Conservation (phyloP, 1,140 invertebrate genomes). For the Anagrus nilaparvatae region DNA sequence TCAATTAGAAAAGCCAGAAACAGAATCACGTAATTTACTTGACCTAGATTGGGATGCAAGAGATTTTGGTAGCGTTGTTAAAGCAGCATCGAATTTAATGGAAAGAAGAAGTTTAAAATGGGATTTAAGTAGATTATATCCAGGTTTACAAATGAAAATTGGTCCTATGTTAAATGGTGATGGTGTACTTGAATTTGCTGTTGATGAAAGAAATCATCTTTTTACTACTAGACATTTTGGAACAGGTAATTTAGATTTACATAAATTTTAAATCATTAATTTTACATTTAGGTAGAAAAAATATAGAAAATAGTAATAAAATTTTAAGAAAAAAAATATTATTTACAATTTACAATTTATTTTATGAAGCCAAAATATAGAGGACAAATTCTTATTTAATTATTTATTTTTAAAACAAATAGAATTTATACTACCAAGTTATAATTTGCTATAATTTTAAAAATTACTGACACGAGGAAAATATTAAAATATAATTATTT, state of each 20-base stretch:
- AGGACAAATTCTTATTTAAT: too few species aligned
- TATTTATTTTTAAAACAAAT: too few species aligned
- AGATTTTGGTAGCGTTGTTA: constrained; percentile 58
- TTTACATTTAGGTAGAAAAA: too few species aligned
- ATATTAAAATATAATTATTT: too few species aligned
- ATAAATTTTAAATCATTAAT: too few species aligned
- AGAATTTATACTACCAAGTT: too few species aligned
- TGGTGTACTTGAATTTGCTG: constrained; percentile 61
- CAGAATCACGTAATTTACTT: constrained; percentile 27
- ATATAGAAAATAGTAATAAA: too few species aligned
- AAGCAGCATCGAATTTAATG: constrained; percentile 58
- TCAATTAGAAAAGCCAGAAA: constrained; percentile 27
- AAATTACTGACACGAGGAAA: too few species aligned
- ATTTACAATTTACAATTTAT: too few species aligned
- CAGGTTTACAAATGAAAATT: constrained; percentile 58
- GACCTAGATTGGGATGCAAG: constrained; percentile 59
- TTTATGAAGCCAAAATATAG: too few species aligned
- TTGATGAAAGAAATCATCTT: constrained; percentile 45
- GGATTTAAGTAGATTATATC: constrained; percentile 58
- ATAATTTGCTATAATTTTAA: too few species aligned
- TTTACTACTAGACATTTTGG: constrained; percentile 31
- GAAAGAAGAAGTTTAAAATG: constrained; percentile 59
- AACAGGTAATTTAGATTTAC: constrained; percentile 29
- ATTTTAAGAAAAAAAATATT: too few species aligned
- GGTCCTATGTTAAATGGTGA: constrained; percentile 47